Conservation (phyloP, 2,113 vertebrate species). For the Cisticola juncidis region DNA sequence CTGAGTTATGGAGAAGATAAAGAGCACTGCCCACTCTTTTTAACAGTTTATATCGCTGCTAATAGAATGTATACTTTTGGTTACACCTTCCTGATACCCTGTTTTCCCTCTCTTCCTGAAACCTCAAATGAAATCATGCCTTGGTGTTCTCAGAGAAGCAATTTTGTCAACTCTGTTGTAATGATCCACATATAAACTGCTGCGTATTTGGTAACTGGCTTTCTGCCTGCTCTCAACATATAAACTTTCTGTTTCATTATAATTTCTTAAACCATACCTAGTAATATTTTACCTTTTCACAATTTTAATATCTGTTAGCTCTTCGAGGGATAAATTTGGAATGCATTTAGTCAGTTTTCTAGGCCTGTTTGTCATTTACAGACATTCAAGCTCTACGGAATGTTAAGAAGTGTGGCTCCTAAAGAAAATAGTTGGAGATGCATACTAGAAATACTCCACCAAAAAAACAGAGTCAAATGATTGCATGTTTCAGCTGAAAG, state of each 20-base stretch:
- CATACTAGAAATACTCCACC: background rate
- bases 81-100: background rate
- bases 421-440: background rate
- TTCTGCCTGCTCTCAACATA: background rate
- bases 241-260: background rate
- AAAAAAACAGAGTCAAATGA: background rate
- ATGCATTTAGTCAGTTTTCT: background rate
- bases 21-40: background rate
- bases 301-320: background rate
- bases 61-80: background rate
- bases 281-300: background rate
- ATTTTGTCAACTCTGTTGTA: background rate
- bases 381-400: background rate
- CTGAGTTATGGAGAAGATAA: background rate
- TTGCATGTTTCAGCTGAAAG: background rate
- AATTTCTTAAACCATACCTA: background rate
- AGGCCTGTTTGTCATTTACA: background rate
- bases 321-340: background rate
- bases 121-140: background rate
- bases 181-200: background rate
- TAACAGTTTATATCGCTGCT: background rate
- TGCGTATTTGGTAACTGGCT: background rate
- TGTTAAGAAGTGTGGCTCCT: background rate
- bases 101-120: background rate
- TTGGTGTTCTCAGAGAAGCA: background rate